Evolutionary conservation across 2,888 invertebrate species (phyloP), one percentile per base, ranked within the genome.

Genomic region (Leistus spinibarbis): DNA sequence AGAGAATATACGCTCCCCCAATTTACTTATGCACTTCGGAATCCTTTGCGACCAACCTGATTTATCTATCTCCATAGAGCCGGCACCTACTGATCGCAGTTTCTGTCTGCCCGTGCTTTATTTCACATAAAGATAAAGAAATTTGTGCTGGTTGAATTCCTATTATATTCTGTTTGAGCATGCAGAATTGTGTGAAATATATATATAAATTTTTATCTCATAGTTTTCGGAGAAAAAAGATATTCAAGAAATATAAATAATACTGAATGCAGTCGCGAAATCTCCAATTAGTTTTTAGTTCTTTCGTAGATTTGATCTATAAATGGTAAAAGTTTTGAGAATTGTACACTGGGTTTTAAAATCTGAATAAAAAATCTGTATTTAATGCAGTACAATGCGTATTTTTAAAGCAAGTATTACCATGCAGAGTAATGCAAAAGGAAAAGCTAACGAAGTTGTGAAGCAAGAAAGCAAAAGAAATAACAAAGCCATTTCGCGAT

Each of bases 141-240:
- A 71, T 71, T 54, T 71, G 71, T 71, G 24, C 64, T 64, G 63
- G 24, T 54, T 23, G 5, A 69, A 71, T n/a, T 63, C 24, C 54
- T 13, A 19, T 17, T 64, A 54, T 67, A 20, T 70, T 63, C 63
- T 40, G 19, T 20, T 63, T 40, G 69, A 54, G 19, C n/a, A 40
- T 64, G 64, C 40, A 64, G 22, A 54, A 71, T 64, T 17, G 54
- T 23, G 40, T 64, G 24, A 71, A 64, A 71, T 71, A 64, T 64
- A 54, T 54, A 24, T 24, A 24, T 22, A 53, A 64, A 71, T 71
- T 71, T 71, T 54, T 64, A 71, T 71, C 71, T 71, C 16, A 57
- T 71, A 19, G 19, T 40, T 24, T 10, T 7, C 7, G 10, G 3
- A 40, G 7, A 24, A 40, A 3, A 40, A 40, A n/a, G n/a, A n/a